Evolutionary conservation across 2,888 invertebrate genomes (phyloP).

Genomic region (Bedellia somnulentella): DNA sequence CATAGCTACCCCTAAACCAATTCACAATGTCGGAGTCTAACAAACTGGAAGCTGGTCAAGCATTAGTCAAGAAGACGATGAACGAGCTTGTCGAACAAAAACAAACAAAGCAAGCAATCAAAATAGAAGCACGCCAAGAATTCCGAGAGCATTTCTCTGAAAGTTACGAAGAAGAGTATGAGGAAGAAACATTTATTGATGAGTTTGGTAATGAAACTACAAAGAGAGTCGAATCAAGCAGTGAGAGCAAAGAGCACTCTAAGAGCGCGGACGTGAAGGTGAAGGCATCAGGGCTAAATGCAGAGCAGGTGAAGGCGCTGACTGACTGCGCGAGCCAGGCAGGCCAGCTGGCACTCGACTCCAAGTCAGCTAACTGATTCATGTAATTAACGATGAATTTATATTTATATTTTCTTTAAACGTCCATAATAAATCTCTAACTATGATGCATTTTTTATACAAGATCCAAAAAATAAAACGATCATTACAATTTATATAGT

Average conservation of each 20-base stretch:
- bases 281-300: conserved; percentile 46
- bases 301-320: conserved; percentile 47
- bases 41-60: conserved; percentile 42
- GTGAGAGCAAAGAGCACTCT: conserved; percentile 50
- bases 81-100: conserved; percentile 44
- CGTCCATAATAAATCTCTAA: no score
- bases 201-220: conserved; percentile 45
- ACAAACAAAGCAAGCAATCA: conserved; percentile 37
- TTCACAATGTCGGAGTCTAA: conserved; percentile 39
- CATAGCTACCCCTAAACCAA: not conserved
- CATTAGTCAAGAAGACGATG: conserved; percentile 51
- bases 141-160: conserved; percentile 48
- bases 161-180: conserved; percentile 53
- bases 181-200: conserved; percentile 51
- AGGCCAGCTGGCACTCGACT: conserved; percentile 50
- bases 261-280: conserved; percentile 52
- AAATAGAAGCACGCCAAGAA: conserved; percentile 51
- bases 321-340: conserved; percentile 53
- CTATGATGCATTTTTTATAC: no score
- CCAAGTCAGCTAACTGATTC: conserved; percentile 43
- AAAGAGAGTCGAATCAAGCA: conserved; percentile 46
- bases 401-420: no score
- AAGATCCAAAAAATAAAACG: no score
- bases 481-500: no score
- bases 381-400: no score